Base-by-base conservation (phyloP, 92 coral and sea anemone species). In the Epizoanthus scotinus region DNA sequence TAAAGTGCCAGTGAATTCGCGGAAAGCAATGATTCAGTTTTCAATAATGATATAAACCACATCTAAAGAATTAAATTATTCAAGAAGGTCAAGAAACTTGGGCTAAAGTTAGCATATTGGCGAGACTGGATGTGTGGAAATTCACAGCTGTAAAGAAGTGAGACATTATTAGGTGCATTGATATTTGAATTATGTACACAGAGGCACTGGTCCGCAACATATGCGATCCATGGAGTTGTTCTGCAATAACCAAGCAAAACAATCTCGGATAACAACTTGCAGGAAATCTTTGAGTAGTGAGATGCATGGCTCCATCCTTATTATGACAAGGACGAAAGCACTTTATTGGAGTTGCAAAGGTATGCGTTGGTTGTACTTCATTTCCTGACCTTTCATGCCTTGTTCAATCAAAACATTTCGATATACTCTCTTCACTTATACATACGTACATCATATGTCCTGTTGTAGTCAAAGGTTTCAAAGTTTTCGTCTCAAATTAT, bases 181-280 rank as follows among this genome's bases (percentile, higher is more conserved):
- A 40, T 64, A 31, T 64, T 64, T 64, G 70, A 64, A 34, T 47
- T 29, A 64, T 64, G 70, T 64, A 26, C 44, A 64, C 70, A 64
- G 42, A 64, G 29, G 10, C 52, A 47, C 52, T 47, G 52, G 21
- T 12, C 70, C 18, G 70, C 31, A 40, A 64, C 15, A 19, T 9
- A 40, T 20, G 47, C 2, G 10, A 17, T 8, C 18, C 9, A 18
- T 5, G 70, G 44, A 29, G 42, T 64, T 64, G 70, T 29, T 64
- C 22, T 10, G 70, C 70, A 64, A 28, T 64, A 19, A 10, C 70
- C 70, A 64, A 28, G 70, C 24, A 9, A 64, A 20, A 28, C 9
- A 64, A 64, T 28, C 5, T 27, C 28, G 40, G 42, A 64, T 28
- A 64, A 64, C 47, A 63, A 64, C 42, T 29, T 29, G 44, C n/a